phyloP scores from a whole-genome alignment of 2,113 vertebrate species.

The Marcusenius ussheri region DNA sequence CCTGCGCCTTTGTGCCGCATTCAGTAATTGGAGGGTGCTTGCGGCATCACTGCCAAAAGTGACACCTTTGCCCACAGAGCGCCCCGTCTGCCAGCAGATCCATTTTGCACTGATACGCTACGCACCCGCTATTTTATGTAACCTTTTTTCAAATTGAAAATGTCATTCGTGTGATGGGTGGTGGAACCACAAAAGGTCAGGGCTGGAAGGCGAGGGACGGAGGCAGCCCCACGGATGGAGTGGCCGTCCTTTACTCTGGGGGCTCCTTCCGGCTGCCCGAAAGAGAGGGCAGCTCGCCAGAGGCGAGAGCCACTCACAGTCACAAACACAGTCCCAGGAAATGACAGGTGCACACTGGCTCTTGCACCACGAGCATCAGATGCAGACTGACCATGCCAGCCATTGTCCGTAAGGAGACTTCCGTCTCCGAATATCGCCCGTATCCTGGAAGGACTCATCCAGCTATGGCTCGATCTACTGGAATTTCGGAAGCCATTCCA shows the following conservation, averaged over 20 bases:
- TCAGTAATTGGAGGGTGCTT: background rate
- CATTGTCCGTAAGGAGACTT: background rate
- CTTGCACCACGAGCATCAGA: background rate
- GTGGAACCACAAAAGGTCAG: background rate
- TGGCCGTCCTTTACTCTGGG: background rate
- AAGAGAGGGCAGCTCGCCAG: background rate
- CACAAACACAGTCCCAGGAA: background rate
- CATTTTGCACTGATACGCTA: background rate
- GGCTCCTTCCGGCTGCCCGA: background rate
- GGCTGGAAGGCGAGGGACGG: background rate
- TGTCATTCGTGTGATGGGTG: constrained; percentile 1
- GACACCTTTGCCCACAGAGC: background rate
- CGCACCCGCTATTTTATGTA: background rate
- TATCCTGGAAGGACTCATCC: background rate
- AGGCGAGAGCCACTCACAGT: background rate
- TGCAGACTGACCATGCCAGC: background rate
- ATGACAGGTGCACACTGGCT: background rate
- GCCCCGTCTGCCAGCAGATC: no score
- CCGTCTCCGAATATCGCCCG: background rate
- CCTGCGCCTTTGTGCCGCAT: background rate
- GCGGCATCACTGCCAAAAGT: background rate
- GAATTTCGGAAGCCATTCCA: background rate
- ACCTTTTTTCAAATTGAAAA: constrained; percentile 20
- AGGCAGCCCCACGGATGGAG: background rate
- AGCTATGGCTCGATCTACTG: background rate